Evolutionary conservation across 2,113 vertebrate species (phyloP).

Genomic region (Hippocampus zosterae): DNA sequence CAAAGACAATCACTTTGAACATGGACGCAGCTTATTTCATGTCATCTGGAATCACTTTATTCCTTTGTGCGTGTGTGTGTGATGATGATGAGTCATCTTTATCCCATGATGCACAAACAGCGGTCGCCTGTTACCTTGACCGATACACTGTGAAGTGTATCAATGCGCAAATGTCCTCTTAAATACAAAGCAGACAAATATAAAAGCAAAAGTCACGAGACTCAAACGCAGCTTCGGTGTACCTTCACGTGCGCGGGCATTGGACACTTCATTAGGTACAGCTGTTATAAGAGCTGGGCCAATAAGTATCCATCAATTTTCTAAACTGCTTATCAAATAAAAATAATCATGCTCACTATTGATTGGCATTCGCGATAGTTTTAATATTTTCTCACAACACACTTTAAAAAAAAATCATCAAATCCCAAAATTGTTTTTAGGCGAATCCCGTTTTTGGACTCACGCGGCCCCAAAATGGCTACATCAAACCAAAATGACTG

Average conservation of each 20-base stretch:
- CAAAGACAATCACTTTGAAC: not conserved
- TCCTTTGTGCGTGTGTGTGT: not conserved
- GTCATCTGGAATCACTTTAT: not conserved
- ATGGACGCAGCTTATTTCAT: not conserved
- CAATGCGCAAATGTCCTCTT: not conserved
- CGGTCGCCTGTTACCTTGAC: not conserved
- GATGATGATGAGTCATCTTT: not conserved
- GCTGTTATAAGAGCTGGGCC: not conserved
- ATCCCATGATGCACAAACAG: not conserved
- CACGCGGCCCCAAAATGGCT: too few relatives aligned
- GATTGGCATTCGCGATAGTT: too few relatives aligned
- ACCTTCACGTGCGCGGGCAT: not conserved
- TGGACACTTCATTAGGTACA: not conserved
- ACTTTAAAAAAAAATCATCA: too few relatives aligned
- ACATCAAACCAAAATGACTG: too few relatives aligned
- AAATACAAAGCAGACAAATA: not conserved
- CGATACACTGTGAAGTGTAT: not conserved
- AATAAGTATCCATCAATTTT: too few relatives aligned
- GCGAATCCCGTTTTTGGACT: too few relatives aligned
- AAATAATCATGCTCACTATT: too few relatives aligned
- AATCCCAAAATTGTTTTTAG: too few relatives aligned
- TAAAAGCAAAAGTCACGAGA: not conserved
- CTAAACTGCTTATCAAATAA: too few relatives aligned
- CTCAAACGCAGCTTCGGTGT: not conserved
- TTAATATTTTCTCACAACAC: too few relatives aligned